phyloP scores from a whole-genome alignment of 2,888 invertebrate species.

The Julus scandinavius region DNA sequence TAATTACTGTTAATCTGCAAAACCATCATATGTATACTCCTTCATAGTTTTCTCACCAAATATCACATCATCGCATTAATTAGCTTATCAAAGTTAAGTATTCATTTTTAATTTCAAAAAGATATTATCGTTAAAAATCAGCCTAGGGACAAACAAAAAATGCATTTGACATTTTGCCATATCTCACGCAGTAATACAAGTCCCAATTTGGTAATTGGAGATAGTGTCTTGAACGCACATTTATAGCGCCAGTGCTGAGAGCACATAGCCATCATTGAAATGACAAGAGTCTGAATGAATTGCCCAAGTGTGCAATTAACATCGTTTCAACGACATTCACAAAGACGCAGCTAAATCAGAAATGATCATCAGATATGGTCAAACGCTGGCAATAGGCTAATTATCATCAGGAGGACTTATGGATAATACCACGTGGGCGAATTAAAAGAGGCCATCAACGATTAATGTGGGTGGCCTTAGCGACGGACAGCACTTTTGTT shows the following conservation, averaged over 20 bases:
- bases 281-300: slow-evolving; percentile 9
- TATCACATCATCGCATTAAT: background rate
- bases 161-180: background rate
- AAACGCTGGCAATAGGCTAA: slow-evolving; percentile 36
- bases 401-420: slow-evolving; percentile 36
- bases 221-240: background rate
- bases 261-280: slow-evolving; percentile 22
- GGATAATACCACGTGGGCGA: background rate
- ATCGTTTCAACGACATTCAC: slow-evolving; percentile 36
- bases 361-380: slow-evolving; percentile 43
- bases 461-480: background rate
- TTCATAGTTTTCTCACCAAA: no score
- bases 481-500: slow-evolving; percentile 1
- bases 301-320: slow-evolving; percentile 36
- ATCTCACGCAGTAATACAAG: background rate
- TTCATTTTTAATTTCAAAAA: background rate
- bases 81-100: background rate
- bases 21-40: no score
- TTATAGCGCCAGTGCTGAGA: slow-evolving; percentile 21
- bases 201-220: slow-evolving; percentile 2
- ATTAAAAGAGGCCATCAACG: background rate
- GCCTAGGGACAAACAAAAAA: background rate
- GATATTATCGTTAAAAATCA: background rate
- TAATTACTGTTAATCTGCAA: no score
- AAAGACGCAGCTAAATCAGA: slow-evolving; percentile 42